Evolutionary conservation across 1,140 invertebrate species (phyloP).

Genomic region (Rhysida immarginata): DNA sequence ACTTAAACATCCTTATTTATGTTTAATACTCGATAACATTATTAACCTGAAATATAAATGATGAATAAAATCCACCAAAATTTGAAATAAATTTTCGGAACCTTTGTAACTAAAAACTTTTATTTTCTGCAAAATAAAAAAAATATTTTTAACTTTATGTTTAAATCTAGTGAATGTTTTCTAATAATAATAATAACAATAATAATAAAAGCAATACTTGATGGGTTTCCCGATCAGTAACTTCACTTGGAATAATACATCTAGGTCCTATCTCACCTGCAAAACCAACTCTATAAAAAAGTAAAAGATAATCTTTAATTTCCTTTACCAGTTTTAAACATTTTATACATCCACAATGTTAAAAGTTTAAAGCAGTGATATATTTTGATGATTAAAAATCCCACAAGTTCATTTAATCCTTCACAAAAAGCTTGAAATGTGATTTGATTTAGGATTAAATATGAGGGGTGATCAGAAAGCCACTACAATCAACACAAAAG

Average conservation of each 20-base stretch:
- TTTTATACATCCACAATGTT: too few relatives aligned
- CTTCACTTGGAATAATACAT: constrained; percentile 65
- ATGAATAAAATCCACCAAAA: constrained; percentile 77
- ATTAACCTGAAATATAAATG: constrained; percentile 72
- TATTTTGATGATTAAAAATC: too few relatives aligned
- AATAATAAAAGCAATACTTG: neutral
- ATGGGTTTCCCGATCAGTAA: constrained; percentile 36
- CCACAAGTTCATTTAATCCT: too few relatives aligned
- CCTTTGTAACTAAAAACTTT: constrained; percentile 53
- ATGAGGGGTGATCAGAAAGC: too few relatives aligned
- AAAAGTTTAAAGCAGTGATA: too few relatives aligned
- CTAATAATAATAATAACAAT: neutral
- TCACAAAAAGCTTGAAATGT: too few relatives aligned
- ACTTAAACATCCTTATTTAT: neutral
- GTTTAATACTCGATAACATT: neutral
- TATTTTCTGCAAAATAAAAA: constrained; percentile 18
- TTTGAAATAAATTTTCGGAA: constrained; percentile 61
- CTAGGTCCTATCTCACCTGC: constrained; percentile 70
- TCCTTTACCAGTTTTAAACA: too few relatives aligned
- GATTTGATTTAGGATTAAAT: too few relatives aligned
- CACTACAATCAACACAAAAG: too few relatives aligned
- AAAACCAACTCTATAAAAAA: constrained; percentile 63
- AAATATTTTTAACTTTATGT: neutral
- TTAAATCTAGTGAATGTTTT: neutral
- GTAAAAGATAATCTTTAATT: constrained; percentile 11